These are phyloP conservation scores for Tetragnatha montana DNA, from an alignment of 2,888 invertebrate species.

Conservation along the genomic window DNA sequence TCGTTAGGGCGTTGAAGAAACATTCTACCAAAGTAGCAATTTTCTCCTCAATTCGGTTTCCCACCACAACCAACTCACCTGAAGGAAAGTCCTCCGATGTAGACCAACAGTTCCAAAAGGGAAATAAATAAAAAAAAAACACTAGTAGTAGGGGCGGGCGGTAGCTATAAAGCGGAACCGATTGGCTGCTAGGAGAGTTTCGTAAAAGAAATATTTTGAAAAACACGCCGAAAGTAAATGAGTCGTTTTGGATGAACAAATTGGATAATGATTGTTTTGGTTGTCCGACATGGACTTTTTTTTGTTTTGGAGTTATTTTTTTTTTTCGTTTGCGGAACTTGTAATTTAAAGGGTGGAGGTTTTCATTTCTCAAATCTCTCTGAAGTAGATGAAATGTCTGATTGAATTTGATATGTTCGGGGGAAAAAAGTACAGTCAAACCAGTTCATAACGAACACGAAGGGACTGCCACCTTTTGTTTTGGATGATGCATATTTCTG, in stretches of 20 bases:
- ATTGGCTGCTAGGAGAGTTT: constrained; percentile 23
- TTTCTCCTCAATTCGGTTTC: constrained; percentile 66
- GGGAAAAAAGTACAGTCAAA: no score
- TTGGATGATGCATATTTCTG: no score
- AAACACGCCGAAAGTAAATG: constrained; percentile 32
- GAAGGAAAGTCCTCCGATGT: constrained; percentile 7
- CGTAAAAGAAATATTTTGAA: constrained; percentile 20
- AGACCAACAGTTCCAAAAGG: constrained; percentile 11
- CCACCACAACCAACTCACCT: constrained; percentile 25
- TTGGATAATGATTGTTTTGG: constrained; percentile 29
- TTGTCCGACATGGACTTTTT: constrained; percentile 1
- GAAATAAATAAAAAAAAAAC: constrained; percentile 14
- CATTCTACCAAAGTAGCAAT: constrained; percentile 52
- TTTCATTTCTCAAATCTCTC: no score
- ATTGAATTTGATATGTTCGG: no score
- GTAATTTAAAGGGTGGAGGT: no score
- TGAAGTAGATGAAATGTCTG: no score
- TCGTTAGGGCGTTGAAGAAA: constrained; percentile 30
- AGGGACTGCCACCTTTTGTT: no score
- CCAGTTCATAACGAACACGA: no score
- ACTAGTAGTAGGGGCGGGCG: background rate
- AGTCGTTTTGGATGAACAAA: constrained; percentile 45
- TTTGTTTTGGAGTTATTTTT: background rate
- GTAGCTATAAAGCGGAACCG: constrained; percentile 29
- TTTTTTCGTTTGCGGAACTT: no score